A percentile compares a stretch with the other conserved stretches of the same genome.
Evolutionary conservation across 2,888 invertebrate genomes (phyloP).

Genomic region (Hoplodrina blanda): DNA sequence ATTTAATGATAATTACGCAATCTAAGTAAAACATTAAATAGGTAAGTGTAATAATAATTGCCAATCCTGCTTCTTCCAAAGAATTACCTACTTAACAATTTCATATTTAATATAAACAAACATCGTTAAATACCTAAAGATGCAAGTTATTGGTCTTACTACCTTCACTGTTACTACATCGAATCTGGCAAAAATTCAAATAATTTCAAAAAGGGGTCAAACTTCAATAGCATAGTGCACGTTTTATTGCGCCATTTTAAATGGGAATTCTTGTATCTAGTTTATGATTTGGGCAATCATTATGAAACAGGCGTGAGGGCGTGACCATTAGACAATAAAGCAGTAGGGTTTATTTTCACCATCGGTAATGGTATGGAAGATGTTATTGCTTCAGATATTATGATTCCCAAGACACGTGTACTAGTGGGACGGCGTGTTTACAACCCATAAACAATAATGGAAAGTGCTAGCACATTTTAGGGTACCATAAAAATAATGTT

Average conservation of each 20-base stretch:
- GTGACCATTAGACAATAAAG: slow-evolving; percentile 79
- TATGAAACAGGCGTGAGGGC: slow-evolving; percentile 81
- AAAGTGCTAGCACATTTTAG: slow-evolving; percentile 69
- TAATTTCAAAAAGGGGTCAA: slow-evolving; percentile 67
- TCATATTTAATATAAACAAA: background rate
- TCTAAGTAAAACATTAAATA: no score
- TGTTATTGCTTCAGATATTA: slow-evolving; percentile 76
- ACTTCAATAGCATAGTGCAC: slow-evolving; percentile 70
- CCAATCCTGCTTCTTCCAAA: background rate
- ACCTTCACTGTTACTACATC: slow-evolving; percentile 40
- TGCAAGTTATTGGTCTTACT: slow-evolving; percentile 20
- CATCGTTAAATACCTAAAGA: slow-evolving; percentile 9
- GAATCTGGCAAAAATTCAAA: slow-evolving; percentile 57
- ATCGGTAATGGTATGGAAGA: slow-evolving; percentile 72
- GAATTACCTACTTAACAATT: slow-evolving; percentile 3
- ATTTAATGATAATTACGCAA: no score
- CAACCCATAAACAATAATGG: slow-evolving; percentile 77
- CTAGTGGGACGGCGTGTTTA: slow-evolving; percentile 65
- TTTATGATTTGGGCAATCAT: slow-evolving; percentile 77
- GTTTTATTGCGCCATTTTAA: slow-evolving; percentile 74
- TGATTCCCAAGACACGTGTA: slow-evolving; percentile 75
- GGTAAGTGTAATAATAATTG: background rate
- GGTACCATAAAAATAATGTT: slow-evolving; percentile 61
- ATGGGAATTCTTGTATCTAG: slow-evolving; percentile 76
- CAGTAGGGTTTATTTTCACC: slow-evolving; percentile 76